Evolutionary conservation across 2,113 vertebrate genomes (phyloP), one percentile per base, ranked within the genome.

Genomic region (Pipra filicauda): DNA sequence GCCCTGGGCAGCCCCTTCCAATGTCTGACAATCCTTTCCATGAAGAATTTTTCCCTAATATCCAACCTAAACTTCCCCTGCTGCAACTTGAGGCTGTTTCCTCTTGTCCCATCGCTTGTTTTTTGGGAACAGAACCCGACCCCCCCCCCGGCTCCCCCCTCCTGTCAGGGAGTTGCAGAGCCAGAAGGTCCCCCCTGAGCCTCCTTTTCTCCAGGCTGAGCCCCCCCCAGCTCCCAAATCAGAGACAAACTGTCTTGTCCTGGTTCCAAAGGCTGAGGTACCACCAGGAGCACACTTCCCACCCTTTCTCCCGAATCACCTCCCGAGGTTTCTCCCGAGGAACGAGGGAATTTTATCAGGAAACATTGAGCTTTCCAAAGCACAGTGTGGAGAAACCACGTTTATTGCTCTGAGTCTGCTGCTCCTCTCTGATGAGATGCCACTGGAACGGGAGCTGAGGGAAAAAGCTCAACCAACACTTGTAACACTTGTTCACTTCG

Each of bases 381-480:
- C 11, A 9, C 2, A 3, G 21, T 14, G 8, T 19, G 17, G 67
- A 70, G 31, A 70, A 92, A 39, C 17, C 7, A 0, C 18, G 2
- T 10, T 28, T 28, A 5, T 4, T 27, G 35, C 58, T 33, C 39
- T 5, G 1, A 6, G 16, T 8, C 23, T 55, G 13, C 41, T 18
- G 71, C 37, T 9, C 5, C 0, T 1, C 58, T 48, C 58, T 12
- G 21, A 24, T 5, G 58, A 35, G 70, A 13, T 18, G 43, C 8
- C 7, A 0, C 8, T 21, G 73, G 48, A 5, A 6, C n/a, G 2
- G 0, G 48, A 30, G 77, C 69, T 30, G 61, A 35, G 23, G 23
- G 17, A 35, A 59, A 7, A 23, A 41, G 30, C 48, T 57, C 48
- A 12, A 8, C 15, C 51, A 65, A 15, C 49, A 31, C 13, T 1